phyloP scores from a whole-genome alignment of 92 coral and sea anemone species.

The Palythoa grandiflora region DNA sequence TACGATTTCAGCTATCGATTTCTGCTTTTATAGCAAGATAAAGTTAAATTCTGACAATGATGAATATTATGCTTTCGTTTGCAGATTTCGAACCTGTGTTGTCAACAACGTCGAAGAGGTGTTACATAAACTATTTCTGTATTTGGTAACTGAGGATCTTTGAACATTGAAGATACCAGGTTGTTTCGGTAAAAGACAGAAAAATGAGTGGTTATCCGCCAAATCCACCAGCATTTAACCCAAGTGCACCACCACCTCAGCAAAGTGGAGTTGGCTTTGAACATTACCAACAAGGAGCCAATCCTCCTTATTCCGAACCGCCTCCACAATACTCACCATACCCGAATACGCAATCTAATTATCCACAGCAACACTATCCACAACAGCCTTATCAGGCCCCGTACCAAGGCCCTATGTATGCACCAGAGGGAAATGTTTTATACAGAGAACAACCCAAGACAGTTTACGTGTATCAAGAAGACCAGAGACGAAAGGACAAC shows the following conservation, averaged over 20 bases:
- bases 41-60: neutral
- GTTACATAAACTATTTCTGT: neutral
- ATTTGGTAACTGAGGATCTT: neutral
- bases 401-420: conserved; percentile 51
- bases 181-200: neutral
- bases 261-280: conserved; percentile 80
- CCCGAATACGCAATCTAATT: conserved; percentile 36
- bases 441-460: conserved; percentile 88
- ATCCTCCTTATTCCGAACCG: conserved; percentile 75
- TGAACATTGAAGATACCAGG: neutral
- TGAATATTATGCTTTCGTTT: neutral
- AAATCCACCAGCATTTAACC: conserved; percentile 88
- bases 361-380: conserved; percentile 31
- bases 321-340: conserved; percentile 66
- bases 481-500: conserved; percentile 59
- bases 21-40: neutral
- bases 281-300: conserved; percentile 92
- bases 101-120: neutral
- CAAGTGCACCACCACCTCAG: conserved; percentile 62
- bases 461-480: conserved; percentile 88
- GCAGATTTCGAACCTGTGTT: neutral
- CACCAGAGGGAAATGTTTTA: conserved; percentile 63
- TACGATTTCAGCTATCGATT: neutral
- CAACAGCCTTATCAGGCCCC: conserved; percentile 51
- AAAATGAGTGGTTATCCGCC: conserved; percentile 53